Base-by-base conservation (phyloP, 2,888 invertebrate genomes). In the Megaustenia siamemsis region DNA sequence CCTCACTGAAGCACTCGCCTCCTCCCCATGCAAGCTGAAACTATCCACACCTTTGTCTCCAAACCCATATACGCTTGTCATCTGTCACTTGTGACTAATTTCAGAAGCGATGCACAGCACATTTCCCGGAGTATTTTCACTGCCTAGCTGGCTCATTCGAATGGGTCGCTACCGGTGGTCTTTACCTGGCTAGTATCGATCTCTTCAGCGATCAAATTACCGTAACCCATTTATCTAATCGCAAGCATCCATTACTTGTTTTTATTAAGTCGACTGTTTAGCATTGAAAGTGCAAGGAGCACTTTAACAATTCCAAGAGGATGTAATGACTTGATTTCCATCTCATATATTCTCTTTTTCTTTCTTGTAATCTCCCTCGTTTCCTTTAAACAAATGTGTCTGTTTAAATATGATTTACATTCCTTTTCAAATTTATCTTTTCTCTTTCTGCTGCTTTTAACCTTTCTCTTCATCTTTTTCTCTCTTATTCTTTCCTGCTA, bases 161-260 rank as follows among this genome's bases (percentile, higher is more conserved):
- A n/a, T 24, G 21, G 10, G n/a, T n/a, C 6, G 73, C 43, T 66
- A 63, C 2, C 0, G 32, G 66, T 32, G 66, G 32, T 79, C 79
- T 43, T 66, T 79, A 45, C 21, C 45, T 45, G 63, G 43, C 45
- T 28, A 18, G n/a, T 69, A 80, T 80, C 40, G 80, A 80, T 80
- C 80, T 80, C 69, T 24, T 21, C 38, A 69, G 38, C 69, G 80
- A 80, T 80, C 53, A 49, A 80, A 80, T 80, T 80, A 73, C 45
- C 32, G 45, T 45, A 66, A 69, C 80, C 68, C 80, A 68, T 80
- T 80, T 80, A 80, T 69, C 69, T 80, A 80, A 80, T 80, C 68
- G 49, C 32, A 32, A 63, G 49, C 68, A 56, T 35, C 80, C 32
- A 80, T 80, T 80, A 69, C 38, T 40, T 68, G 69, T 56, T 80